Conservation (phyloP, 2,888 invertebrate genomes). For the Allolobophora icterica region DNA sequence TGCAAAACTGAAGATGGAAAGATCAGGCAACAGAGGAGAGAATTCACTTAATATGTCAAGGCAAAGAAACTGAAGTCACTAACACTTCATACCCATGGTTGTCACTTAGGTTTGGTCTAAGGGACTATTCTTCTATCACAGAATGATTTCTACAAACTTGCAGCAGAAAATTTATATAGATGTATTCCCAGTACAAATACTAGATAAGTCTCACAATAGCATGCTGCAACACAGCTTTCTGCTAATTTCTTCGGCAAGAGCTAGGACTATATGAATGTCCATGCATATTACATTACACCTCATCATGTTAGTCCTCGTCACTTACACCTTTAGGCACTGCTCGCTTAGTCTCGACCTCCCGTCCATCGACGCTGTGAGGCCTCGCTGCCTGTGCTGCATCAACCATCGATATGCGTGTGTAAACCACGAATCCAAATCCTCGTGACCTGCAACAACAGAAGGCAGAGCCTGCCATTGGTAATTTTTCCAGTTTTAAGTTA, state of each 20-base stretch:
- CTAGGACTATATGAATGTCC: background rate
- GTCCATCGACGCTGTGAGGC: slow-evolving; percentile 90
- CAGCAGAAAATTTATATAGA: no score
- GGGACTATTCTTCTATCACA: no score
- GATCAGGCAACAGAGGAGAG: no score
- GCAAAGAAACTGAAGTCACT: no score
- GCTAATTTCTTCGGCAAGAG: background rate
- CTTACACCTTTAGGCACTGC: slow-evolving; percentile 82
- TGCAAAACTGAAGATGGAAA: no score
- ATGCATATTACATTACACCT: background rate
- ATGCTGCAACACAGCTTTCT: background rate
- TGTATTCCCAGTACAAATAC: background rate
- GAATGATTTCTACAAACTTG: no score
- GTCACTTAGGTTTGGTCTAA: no score
- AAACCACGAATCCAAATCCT: slow-evolving; percentile 97
- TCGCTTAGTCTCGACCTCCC: slow-evolving; percentile 93
- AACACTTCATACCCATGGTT: no score
- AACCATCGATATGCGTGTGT: slow-evolving; percentile 88
- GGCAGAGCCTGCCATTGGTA: background rate
- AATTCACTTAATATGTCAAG: no score
- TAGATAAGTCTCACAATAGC: background rate
- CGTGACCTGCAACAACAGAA: slow-evolving; percentile 73
- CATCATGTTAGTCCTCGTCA: slow-evolving; percentile 20
- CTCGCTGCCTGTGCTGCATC: slow-evolving; percentile 83
- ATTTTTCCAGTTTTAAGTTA: no score